Evolutionary conservation across 1,140 invertebrate genomes (phyloP).

Genomic region (Vollenhovia emeryi): DNA sequence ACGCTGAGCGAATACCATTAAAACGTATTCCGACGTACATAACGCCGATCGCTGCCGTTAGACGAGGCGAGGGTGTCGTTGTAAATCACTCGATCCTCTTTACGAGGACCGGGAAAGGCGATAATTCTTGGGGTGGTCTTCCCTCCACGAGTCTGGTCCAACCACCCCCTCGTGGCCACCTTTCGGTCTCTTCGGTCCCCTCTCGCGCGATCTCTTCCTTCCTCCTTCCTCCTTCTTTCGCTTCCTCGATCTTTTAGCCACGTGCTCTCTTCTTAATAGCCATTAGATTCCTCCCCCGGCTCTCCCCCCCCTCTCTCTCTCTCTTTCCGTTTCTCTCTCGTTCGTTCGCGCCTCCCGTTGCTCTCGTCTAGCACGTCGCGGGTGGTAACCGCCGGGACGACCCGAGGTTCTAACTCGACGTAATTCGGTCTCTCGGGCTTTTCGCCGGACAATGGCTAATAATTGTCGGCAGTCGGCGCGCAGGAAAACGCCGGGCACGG

Average conservation of each 20-base stretch:
- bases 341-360: neutral
- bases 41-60: constrained; percentile 42
- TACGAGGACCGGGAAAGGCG: constrained; percentile 30
- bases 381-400: constrained; percentile 41
- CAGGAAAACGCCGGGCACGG: constrained; percentile 71
- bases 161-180: constrained; percentile 27
- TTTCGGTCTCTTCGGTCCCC: constrained; percentile 16
- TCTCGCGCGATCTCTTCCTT: neutral
- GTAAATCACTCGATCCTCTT: constrained; percentile 60
- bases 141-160: neutral
- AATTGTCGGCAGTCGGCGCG: constrained; percentile 80
- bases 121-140: constrained; percentile 58
- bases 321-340: neutral
- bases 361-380: constrained; percentile 24
- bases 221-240: too few relatives aligned
- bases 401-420: constrained; percentile 61
- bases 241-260: neutral
- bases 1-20: constrained; percentile 51
- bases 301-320: neutral
- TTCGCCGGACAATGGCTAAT: constrained; percentile 81
- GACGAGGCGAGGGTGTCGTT: constrained; percentile 31
- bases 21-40: constrained; percentile 36
- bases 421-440: constrained; percentile 81
- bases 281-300: neutral
- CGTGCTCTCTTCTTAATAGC: neutral